Base-by-base conservation (phyloP, 2,888 invertebrate genomes). In the Ischnus inquisitorius region DNA sequence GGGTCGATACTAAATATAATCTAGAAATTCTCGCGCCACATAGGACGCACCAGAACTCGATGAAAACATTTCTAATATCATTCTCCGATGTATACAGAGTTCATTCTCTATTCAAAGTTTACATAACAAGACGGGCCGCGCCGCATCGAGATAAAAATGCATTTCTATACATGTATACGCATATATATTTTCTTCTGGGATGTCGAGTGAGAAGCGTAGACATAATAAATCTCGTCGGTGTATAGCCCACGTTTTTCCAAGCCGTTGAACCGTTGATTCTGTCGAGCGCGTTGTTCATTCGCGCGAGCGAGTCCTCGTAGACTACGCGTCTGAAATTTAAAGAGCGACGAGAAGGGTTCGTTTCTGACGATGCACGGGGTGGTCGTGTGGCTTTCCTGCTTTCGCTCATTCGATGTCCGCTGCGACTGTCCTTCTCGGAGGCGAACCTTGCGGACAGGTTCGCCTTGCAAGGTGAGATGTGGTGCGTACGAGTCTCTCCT, bases 391-490 rank as follows among this genome's bases (percentile, higher is more conserved):
- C 43, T 48, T 25, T 62, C 41, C 43, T 19, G 25, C 57, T 57
- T 46, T 74, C 12, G 28, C 43, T 62, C 34, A 46, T 46, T 16
- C 19, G n/a, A 16, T 57, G 46, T 28, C 62, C 46, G 86, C 88
- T 89, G 87, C 86, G 86, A 69, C 83, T 84, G 86, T 89, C 88
- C 86, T 87, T 62, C 46, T 80, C 72, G 85, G 87, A 87, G 86
- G n/a, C n/a, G n/a, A n/a, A n/a, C 85, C 86, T 79, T 69, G 72
- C 85, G 87, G 87, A 90, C 91, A 91, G 91, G 92, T 91, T 91
- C 89, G 89, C 90, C 92, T 92, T 91, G 91, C 92, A 92, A 92
- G 91, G 91, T 92, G 91, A 92, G 91, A 92, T 88, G 88, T 86
- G 86, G 46, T 88, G 72, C 87, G 82, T 85, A n/a, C 14, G 14